Percentiles rank a stretch among this genome's conserved stretches.
Evolutionary conservation across 2,113 vertebrate species (phyloP).

Genomic region (Enhydra lutris): DNA sequence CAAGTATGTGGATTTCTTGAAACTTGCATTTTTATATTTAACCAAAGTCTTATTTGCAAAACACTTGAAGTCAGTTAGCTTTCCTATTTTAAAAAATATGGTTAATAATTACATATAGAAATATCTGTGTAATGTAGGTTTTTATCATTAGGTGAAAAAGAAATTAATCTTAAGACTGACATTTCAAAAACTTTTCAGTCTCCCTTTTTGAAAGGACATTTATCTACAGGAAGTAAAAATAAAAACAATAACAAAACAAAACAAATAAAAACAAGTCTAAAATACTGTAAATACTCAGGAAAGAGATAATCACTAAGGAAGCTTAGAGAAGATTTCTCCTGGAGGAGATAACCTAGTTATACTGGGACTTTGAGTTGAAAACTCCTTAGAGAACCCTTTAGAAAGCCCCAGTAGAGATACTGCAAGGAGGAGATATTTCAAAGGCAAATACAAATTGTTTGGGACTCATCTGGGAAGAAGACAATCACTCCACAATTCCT

Average conservation of each 20-base stretch:
- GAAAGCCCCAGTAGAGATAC: neutral
- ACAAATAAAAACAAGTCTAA: neutral
- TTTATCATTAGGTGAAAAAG: neutral
- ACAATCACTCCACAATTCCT: neutral
- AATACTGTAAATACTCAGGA: neutral
- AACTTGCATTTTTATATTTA: constrained; percentile 40
- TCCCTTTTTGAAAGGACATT: neutral
- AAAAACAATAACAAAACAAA: neutral
- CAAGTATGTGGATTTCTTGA: constrained; percentile 7
- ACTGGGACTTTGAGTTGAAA: neutral
- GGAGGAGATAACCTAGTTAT: neutral
- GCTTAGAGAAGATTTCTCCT: neutral
- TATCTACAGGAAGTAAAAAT: neutral
- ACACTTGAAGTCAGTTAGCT: neutral
- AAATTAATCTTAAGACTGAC: neutral
- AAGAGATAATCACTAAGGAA: neutral
- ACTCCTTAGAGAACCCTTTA: neutral
- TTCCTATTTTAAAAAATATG: neutral
- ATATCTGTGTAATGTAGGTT: neutral
- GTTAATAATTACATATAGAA: neutral
- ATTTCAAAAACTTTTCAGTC: neutral
- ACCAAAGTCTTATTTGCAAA: constrained; percentile 43
- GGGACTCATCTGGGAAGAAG: neutral
- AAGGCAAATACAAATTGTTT: neutral
- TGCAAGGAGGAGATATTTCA: neutral